Base-by-base conservation (phyloP, 2,113 vertebrate species). In the Pseudorasbora parva region DNA sequence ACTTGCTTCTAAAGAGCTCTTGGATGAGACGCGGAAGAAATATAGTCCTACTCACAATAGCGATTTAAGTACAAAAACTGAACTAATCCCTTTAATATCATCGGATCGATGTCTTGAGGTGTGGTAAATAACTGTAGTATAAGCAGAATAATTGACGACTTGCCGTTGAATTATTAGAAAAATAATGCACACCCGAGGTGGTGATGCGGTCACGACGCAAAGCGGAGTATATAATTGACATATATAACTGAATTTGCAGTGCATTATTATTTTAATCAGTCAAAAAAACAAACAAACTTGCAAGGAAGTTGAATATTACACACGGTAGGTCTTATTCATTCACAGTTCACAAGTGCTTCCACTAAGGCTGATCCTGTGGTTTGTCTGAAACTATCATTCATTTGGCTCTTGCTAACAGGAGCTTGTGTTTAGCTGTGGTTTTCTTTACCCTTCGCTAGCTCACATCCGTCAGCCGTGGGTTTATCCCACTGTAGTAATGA, bases 381-480 rank as follows among this genome's bases (percentile, higher is more conserved):
- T 43, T 60, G 33, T 45, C 41, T 45, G 75, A 78, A 78, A 37
- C 37, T 43, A 78, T 37, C n/a, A 78, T 25, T 41, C 33, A 33
- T 43, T 23, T 59, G n/a, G 56, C 21, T 78, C 21, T 17, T 15
- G n/a, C 12, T 60, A 10, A 78, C 21, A 59, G 33, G 11, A 59
- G 41, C 57, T 78, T 60, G 11, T 56, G 54, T 62, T 62, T 43
- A 78, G 37, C 41, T 79, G 77, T 30, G 57, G 77, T 62, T 47
- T 64, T 41, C 51, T 76, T 76, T 37, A 57, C n/a, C 74, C 51
- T 57, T 17, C 4, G 25, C 57, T 64, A 64, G 8, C 41, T 64
- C n/a, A 47, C 14, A 79, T 79, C 37, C 23, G 23, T 27, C 41
- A 49, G 57, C 59, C 41, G 30, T 5, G 77, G 43, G 59, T 15